Evolutionary conservation across 2,113 vertebrate genomes (phyloP), one percentile per base, ranked within the genome.

Genomic region (Chitala chitala): DNA sequence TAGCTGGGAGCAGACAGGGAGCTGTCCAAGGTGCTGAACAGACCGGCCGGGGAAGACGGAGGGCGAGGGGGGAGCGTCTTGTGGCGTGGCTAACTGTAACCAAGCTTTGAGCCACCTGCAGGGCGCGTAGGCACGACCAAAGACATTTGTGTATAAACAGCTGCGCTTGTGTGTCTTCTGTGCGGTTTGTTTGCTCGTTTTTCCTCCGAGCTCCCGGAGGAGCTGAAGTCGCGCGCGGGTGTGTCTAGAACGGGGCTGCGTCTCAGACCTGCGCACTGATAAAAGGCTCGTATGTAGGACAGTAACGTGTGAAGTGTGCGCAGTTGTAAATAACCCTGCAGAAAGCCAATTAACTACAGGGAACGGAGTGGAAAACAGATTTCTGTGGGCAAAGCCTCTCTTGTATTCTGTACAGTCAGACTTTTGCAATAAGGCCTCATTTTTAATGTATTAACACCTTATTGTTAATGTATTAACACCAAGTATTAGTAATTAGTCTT

Each of bases 271-370:
- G 36, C 22, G 26, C n/a, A 40, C 36, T 1, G 36, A 72, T 58
- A 44, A 56, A 56, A 46, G 20, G 31, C 54, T 58, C 38, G 58
- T 72, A 13, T 72, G 58, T 42, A 13, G 53, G 24, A 33, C 36
- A 26, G 36, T 42, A 51, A 31, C 53, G 42, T 44, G n/a, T 6
- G 31, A 36, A 72, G 22, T 56, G 20, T 56, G 36, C 54, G 46
- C 46, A 42, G 29, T 58, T n/a, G 36, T 56, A 56, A 72, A 72
- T 71, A n/a, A 56, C 13, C 33, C 36, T 58, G 38, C 53, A 44
- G 8, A 56, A 72, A 56, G n/a, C 36, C 24, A 68, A 54, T 71
- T 71, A 71, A 33, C 31, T 20, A 38, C 33, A n/a, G 2, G 63
- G 50, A 40, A 22, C 50, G 24, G 51, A 22, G 51, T 22, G 36